These are phyloP conservation scores for Alligator mississippiensis DNA, from an alignment of 2,113 vertebrate genomes.

Conservation along the genomic window DNA sequence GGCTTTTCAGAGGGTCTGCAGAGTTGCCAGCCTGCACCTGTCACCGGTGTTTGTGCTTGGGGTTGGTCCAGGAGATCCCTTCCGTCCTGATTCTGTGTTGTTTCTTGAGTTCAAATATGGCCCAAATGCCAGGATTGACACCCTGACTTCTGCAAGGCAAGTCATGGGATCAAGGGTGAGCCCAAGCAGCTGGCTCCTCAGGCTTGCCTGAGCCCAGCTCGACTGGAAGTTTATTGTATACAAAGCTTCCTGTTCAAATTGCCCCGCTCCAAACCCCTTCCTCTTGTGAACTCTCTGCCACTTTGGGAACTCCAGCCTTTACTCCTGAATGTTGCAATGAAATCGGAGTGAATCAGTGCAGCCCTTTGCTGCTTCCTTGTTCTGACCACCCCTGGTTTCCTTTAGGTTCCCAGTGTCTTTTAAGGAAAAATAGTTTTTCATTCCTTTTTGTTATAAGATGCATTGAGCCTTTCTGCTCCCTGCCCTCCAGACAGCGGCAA, in stretches of 20 bases:
- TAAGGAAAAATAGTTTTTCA: not conserved
- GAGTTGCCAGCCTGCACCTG: too few species aligned
- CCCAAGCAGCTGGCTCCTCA: not conserved
- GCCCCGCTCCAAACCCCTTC: not conserved
- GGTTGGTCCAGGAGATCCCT: too few species aligned
- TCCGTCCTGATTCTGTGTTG: too few species aligned
- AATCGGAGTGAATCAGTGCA: not conserved
- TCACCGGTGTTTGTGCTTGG: too few species aligned
- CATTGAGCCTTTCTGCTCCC: not conserved
- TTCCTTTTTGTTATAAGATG: not conserved
- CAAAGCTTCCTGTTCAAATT: fast-evolving
- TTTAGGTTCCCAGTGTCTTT: not conserved
- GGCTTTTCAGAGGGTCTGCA: too few species aligned
- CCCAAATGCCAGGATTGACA: not conserved
- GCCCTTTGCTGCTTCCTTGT: conserved; percentile 42
- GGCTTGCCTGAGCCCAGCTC: not conserved
- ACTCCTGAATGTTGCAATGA: not conserved
- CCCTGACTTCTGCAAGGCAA: not conserved
- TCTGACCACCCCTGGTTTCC: not conserved
- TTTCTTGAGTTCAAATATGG: not conserved
- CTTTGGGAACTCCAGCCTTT: conserved; percentile 15
- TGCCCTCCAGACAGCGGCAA: not conserved
- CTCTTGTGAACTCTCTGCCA: fast-evolving
- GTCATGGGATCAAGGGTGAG: not conserved
- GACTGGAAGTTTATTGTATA: not conserved